Percentiles rank a stretch among this genome's conserved stretches.
phyloP scores from a whole-genome alignment of 2,113 vertebrate species.

The Sialia sialis region DNA sequence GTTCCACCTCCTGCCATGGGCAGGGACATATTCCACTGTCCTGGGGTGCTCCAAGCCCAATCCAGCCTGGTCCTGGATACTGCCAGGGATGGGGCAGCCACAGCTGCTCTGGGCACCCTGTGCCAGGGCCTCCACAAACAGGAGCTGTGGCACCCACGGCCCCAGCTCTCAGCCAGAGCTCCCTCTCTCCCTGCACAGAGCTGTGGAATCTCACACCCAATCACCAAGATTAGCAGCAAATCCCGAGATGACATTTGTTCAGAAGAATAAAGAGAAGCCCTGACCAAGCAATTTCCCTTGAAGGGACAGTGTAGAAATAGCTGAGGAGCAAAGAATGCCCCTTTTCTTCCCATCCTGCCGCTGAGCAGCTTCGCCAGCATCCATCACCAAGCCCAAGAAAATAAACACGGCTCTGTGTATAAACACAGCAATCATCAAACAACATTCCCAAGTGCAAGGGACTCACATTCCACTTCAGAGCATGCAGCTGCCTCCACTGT shows the following conservation, averaged over 20 bases:
- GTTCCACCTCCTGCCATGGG: background rate
- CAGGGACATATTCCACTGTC: background rate
- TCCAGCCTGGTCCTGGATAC: background rate
- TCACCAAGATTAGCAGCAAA: constrained; percentile 37
- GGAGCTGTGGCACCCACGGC: background rate
- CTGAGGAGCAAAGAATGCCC: constrained; percentile 39
- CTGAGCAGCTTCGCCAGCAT: background rate
- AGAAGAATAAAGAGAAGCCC: constrained; percentile 45
- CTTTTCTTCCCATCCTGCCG: constrained; percentile 29
- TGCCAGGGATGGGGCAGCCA: background rate
- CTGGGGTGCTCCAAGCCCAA: rapidly evolving
- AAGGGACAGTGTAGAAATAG: constrained; percentile 19
- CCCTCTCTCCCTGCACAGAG: background rate
- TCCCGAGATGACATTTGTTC: constrained; percentile 10
- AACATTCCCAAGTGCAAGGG: background rate
- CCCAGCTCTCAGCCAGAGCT: background rate
- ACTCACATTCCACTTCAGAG: rapidly evolving
- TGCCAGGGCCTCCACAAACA: background rate
- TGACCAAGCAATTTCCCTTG: constrained; percentile 9
- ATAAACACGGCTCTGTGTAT: background rate
- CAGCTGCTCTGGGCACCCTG: background rate
- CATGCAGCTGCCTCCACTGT: background rate
- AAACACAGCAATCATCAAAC: constrained; percentile 31
- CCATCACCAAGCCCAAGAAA: constrained; percentile 46
- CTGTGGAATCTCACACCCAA: constrained; percentile 62